Evolutionary conservation across 2,888 invertebrate genomes (phyloP).

Genomic region (Hypsopygia costalis): DNA sequence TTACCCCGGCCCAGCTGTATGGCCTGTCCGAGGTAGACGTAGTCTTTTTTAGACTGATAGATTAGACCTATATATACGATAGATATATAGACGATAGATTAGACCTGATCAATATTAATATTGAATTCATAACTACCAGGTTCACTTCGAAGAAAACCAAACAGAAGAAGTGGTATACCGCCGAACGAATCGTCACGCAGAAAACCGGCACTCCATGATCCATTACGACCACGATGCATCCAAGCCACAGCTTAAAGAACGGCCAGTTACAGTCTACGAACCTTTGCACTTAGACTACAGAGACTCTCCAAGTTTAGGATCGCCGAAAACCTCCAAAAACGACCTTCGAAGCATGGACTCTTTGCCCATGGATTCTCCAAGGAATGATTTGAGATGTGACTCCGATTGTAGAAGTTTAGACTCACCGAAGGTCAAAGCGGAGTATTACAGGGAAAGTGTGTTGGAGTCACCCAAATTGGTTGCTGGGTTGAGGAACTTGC

Average conservation of each 20-base stretch:
- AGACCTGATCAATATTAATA: too few relatives aligned
- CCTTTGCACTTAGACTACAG: conserved; percentile 68
- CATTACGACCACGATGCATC: conserved; percentile 68
- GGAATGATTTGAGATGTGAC: conserved; percentile 61
- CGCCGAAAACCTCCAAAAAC: conserved; percentile 65
- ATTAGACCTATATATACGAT: too few relatives aligned
- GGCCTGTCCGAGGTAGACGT: too few relatives aligned
- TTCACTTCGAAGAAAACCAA: conserved; percentile 67
- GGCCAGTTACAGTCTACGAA: conserved; percentile 69
- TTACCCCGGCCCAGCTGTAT: too few relatives aligned
- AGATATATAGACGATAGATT: too few relatives aligned
- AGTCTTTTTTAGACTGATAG: too few relatives aligned
- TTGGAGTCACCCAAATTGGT: conserved; percentile 66
- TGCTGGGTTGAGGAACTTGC: conserved; percentile 62
- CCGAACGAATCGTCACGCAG: conserved; percentile 57
- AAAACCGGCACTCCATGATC: conserved; percentile 76
- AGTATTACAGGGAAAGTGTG: conserved; percentile 59
- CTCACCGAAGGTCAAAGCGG: conserved; percentile 64
- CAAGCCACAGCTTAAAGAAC: conserved; percentile 64
- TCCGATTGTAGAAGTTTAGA: conserved; percentile 66
- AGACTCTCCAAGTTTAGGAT: conserved; percentile 62
- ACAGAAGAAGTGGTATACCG: conserved; percentile 60
- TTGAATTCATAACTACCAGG: too few relatives aligned
- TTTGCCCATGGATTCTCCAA: conserved; percentile 66
- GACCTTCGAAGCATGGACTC: conserved; percentile 67